Base-by-base conservation (phyloP, 2,113 vertebrate genomes). In the Laterallus jamaicensis region DNA sequence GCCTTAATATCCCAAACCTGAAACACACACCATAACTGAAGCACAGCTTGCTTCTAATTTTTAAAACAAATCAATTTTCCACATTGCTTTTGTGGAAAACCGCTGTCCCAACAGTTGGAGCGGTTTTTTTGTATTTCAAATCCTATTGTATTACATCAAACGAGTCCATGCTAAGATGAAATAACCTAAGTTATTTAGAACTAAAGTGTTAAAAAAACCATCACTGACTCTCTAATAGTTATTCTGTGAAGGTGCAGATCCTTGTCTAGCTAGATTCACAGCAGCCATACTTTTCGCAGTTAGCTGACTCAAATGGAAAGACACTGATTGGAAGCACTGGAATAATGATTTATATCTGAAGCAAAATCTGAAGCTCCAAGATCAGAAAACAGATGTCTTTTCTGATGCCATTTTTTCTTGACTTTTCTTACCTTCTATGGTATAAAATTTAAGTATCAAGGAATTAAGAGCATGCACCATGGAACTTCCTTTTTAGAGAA, bases 1-100 rank as follows among this genome's bases (percentile, higher is more conserved):
- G 44, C 16, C 28, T 79, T 78, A 10, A 24, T 32, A 79, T 13
- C 0, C 2, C 6, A 73, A 62, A 70, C 5, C 8, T 2, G 0
- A 49, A 93, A 3, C 9, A 64, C 59, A 56, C 0, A 7, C 29
- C 11, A 19, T 28, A 50, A 66, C 54, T 31, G 55, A 91, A 84
- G 84, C 5, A 40, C 6, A 42, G 28, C 5, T 67, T 82, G 67
- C 4, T 63, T 52, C 52, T 39, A 59, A 3, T 60, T 95, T 49
- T 18, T 67, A 74, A 70, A 77, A 4, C 6, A 47, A 42, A 82
- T 39, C 25, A 11, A 29, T 66, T 87, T 87, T 63, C 19, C 26
- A 66, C 5, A 6, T 14, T 29, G 20, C 18, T 69, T 92, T 67
- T 6, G 12, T 20, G 32, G 13, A 49, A 85, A 77, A 85, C 50